Percentiles rank a stretch among this genome's conserved stretches.
phyloP scores from a whole-genome alignment of 2,888 invertebrate species.

The Amphipyra berbera region DNA sequence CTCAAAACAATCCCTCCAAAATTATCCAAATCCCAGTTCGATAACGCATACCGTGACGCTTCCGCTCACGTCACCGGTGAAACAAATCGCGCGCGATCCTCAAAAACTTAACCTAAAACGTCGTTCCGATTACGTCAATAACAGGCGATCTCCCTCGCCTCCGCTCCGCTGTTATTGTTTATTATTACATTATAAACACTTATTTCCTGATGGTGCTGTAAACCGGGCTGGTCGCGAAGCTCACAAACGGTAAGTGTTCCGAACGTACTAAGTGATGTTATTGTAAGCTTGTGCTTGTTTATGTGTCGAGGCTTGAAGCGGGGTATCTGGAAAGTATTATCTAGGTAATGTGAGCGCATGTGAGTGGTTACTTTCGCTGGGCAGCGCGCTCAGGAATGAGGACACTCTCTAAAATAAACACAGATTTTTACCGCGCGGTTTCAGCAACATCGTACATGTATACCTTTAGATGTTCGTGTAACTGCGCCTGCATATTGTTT shows the following conservation, averaged over 20 bases:
- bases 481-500: conserved; percentile 46
- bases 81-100: conserved; percentile 57
- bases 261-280: conserved; percentile 59
- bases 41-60: conserved; percentile 61
- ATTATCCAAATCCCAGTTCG: conserved; percentile 62
- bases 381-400: conserved; percentile 77
- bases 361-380: conserved; percentile 79
- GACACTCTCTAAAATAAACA: conserved; percentile 82
- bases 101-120: conserved; percentile 67
- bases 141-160: conserved; percentile 61
- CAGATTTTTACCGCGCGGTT: conserved; percentile 74
- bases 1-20: conserved; percentile 78
- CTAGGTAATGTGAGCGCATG: conserved; percentile 70
- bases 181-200: conserved; percentile 66
- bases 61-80: conserved; percentile 49
- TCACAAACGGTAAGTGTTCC: conserved; percentile 76
- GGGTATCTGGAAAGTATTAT: conserved; percentile 68
- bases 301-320: conserved; percentile 53
- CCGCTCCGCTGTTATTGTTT: conserved; percentile 75
- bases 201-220: conserved; percentile 70
- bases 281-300: conserved; percentile 61
- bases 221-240: conserved; percentile 62
- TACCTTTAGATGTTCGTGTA: conserved; percentile 51
- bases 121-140: conserved; percentile 74
- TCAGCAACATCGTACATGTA: conserved; percentile 58